Base-by-base conservation (phyloP, 2,888 invertebrate species). In the Cheilosia pagana region DNA sequence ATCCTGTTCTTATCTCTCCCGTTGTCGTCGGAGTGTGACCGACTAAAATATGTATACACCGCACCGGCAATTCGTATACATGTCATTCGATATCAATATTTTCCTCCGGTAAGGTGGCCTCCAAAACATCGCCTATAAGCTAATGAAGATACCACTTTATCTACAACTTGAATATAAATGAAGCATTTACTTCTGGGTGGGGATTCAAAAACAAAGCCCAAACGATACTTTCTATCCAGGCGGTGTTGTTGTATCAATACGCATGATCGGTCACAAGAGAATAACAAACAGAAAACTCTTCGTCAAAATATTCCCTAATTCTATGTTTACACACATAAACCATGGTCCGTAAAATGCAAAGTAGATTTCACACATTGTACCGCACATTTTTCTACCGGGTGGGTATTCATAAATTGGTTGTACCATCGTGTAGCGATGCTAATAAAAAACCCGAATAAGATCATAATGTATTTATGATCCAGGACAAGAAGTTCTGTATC, bases 331-430 rank as follows among this genome's bases (percentile, higher is more conserved):
- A 81, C 43, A 43, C 28, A 59, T 70, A 63, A 70, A 50, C 52
- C 70, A 57, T n/a, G 59, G 52, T 12, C 63, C 57, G 65, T 81
- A 81, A 81, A 81, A 81, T 81, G 81, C 81, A 81, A 81, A 81
- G 62, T 31, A 52, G 57, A 70, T 70, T 81, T 81, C 68, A 60
- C 60, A 75, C 68, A 35, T 55, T 50, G 67, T 55, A 60, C 16
- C 31, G 43, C 43, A 45, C 21, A 25, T 23, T 23, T 39, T 39
- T 25, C 21, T 28, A 16, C 28, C 31, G 35, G 23, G 12, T 12
- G 41, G 48, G 50, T n/a, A n/a, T 68, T 41, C 45, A 75, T 68
- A 67, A 74, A 74, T 35, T 45, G 6, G 10, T 19, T 75, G 28
- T 67, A 10, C 55, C 55, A 55, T 81, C 67, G 62, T 81, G 67